phyloP scores from a whole-genome alignment of 2,797 vertebrate species.

The Gallirallus australis region DNA sequence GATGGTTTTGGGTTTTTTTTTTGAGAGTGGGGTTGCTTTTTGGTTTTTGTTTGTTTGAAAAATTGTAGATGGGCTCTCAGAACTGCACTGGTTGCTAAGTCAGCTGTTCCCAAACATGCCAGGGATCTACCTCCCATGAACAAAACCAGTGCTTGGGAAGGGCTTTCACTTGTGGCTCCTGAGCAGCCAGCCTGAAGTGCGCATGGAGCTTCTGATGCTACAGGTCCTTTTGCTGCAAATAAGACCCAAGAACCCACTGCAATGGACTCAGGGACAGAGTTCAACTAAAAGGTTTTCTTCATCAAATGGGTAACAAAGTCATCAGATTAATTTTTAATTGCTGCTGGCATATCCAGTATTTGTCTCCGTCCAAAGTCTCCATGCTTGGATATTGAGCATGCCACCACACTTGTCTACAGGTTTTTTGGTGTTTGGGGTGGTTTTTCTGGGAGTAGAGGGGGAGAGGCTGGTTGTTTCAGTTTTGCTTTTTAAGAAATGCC shows the following conservation, averaged over 20 bases:
- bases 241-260: not conserved
- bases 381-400: not conserved
- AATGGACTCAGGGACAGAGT: not conserved
- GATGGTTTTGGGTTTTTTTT: no score
- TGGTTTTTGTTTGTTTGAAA: not conserved
- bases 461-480: not conserved
- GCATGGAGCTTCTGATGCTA: not conserved
- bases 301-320: not conserved
- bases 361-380: not conserved
- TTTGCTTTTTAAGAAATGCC: not conserved
- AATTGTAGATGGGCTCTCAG: fast-evolving
- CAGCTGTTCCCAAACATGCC: not conserved
- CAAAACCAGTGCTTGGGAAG: not conserved
- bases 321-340: slow-evolving; percentile 57
- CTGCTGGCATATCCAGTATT: not conserved
- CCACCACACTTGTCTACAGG: not conserved
- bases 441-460: fast-evolving
- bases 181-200: not conserved
- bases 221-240: not conserved
- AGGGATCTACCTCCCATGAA: not conserved
- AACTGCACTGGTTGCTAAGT: not conserved
- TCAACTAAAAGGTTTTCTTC: slow-evolving; percentile 12
- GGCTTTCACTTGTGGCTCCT: not conserved
- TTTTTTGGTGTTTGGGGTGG: fast-evolving
- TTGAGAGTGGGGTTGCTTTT: no score